Percentiles rank a stretch among this genome's conserved stretches.
Evolutionary conservation across 2,113 vertebrate genomes (phyloP).

Genomic region (Sander vitreus): DNA sequence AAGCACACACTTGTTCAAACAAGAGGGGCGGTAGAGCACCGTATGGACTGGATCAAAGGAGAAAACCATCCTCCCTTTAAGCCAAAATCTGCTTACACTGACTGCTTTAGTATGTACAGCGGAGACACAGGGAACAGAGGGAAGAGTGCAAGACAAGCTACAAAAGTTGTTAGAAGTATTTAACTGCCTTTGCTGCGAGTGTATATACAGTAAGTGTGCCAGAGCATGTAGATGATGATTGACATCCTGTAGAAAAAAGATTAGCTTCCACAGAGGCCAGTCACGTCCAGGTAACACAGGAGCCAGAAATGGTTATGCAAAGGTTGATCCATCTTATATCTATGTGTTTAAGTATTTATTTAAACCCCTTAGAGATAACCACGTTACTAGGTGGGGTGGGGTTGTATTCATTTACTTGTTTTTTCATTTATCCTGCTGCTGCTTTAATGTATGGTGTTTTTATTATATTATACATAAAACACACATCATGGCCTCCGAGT

Average conservation of each 20-base stretch:
- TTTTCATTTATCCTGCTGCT: neutral
- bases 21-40: slow-evolving; percentile 29
- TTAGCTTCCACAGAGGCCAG: neutral
- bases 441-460: neutral
- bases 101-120: neutral
- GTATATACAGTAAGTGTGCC: neutral
- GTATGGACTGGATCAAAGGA: slow-evolving; percentile 20
- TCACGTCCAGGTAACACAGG: neutral
- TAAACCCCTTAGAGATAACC: neutral
- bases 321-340: neutral
- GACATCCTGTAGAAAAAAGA: neutral
- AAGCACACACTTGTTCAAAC: slow-evolving; percentile 65
- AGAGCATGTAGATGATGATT: neutral
- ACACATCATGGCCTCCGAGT: too few relatives aligned
- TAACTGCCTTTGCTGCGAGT: neutral
- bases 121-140: slow-evolving; percentile 13
- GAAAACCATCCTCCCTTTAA: slow-evolving; percentile 22
- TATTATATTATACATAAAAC: neutral
- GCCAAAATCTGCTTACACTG: neutral
- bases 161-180: neutral
- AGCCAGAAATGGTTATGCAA: neutral
- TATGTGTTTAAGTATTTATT: too few relatives aligned
- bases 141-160: slow-evolving; percentile 4
- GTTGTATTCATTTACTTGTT: neutral
- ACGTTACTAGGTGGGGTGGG: neutral